phyloP scores from a whole-genome alignment of 2,797 vertebrate species.

The Euphonia xanthogaster region DNA sequence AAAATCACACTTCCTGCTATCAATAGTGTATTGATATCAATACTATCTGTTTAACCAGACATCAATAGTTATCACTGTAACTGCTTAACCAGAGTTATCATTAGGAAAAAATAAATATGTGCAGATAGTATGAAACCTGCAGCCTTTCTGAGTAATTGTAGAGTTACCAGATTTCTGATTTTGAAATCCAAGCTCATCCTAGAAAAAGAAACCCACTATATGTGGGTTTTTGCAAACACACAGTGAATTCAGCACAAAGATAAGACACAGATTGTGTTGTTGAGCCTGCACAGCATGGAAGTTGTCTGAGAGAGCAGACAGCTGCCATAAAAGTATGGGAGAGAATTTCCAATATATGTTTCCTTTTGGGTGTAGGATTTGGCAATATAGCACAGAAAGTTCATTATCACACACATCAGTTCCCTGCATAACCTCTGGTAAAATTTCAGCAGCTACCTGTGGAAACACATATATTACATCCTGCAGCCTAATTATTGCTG shows the following conservation, averaged over 20 bases:
- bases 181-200: neutral
- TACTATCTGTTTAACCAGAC: neutral
- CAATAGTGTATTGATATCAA: neutral
- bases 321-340: neutral
- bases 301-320: neutral
- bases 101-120: neutral
- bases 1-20: neutral
- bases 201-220: neutral
- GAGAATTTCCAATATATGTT: neutral
- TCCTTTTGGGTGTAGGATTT: neutral
- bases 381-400: neutral
- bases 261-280: neutral
- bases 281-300: neutral
- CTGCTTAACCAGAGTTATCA: neutral
- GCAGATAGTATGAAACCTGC: neutral
- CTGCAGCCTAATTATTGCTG: neutral
- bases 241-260: neutral
- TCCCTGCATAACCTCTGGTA: neutral
- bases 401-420: neutral
- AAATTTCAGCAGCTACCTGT: neutral
- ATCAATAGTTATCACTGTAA: neutral
- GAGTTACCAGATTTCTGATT: neutral
- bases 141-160: neutral
- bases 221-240: neutral
- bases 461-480: neutral